Conservation (phyloP, 2,797 vertebrate species). For the Leuciscus waleckii region DNA sequence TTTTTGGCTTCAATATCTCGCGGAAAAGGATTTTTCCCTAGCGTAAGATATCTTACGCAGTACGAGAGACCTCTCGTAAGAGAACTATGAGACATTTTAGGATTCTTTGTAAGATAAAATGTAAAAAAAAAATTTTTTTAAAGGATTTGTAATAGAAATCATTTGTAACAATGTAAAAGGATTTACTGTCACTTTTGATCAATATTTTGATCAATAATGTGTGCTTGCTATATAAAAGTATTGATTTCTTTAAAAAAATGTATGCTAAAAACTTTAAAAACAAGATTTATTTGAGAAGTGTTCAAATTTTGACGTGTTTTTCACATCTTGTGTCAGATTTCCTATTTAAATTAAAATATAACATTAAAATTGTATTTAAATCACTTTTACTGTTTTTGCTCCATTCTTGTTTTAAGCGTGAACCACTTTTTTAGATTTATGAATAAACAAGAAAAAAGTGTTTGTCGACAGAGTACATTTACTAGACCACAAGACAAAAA, state of each 20-base stretch:
- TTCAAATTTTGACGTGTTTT: not conserved
- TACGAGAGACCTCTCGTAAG: too few species aligned
- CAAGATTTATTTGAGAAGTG: not conserved
- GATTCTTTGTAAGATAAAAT: not conserved
- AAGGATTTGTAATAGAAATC: not conserved
- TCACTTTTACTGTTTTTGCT: not conserved
- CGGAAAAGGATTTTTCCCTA: too few species aligned
- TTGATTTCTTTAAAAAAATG: not conserved
- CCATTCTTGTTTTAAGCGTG: not conserved
- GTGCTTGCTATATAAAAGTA: not conserved
- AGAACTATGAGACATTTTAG: not conserved
- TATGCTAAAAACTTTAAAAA: not conserved
- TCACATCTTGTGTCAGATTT: not conserved
- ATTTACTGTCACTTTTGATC: not conserved
- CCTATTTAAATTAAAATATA: not conserved
- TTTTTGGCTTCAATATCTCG: too few species aligned
- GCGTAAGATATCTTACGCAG: too few species aligned
- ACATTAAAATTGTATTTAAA: too few species aligned
- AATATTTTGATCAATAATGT: not conserved
- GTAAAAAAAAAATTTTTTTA: not conserved
- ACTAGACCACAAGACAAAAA: not conserved
- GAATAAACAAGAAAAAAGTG: too few species aligned
- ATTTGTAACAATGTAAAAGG: not conserved
- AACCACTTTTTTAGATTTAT: not conserved
- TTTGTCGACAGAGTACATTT: not conserved